Evolutionary conservation across 2,888 invertebrate genomes (phyloP).

Genomic region (Drosophila helvetica): DNA sequence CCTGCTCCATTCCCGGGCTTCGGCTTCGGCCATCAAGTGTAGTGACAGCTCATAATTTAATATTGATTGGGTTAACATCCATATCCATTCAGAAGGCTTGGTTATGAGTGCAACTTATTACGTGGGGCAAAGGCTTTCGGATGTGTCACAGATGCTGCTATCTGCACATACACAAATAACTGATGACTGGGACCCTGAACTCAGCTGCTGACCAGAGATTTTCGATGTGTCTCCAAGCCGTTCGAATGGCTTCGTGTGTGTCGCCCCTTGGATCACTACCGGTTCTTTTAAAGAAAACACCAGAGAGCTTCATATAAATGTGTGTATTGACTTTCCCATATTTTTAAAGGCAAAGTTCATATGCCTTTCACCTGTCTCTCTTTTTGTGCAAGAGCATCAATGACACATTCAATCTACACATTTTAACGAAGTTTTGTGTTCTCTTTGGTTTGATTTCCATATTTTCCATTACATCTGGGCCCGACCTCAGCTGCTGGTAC

Average conservation of each 20-base stretch:
- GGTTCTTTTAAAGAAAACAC: no score
- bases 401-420: constrained; percentile 26
- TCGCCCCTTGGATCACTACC: no score
- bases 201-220: constrained; percentile 22
- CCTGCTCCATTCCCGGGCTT: constrained; percentile 5
- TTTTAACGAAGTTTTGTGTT: constrained; percentile 2
- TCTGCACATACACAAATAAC: constrained; percentile 27
- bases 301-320: no score
- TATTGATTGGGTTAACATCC: constrained; percentile 55
- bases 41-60: constrained; percentile 53
- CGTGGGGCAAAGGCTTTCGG: constrained; percentile 23
- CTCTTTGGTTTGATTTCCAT: constrained; percentile 18
- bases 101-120: constrained; percentile 50
- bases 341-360: not conserved
- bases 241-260: no score
- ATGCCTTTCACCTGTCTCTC: not conserved
- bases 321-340: no score
- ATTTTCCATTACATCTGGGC: constrained; percentile 28
- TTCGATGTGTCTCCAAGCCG: not conserved
- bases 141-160: constrained; percentile 30
- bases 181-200: constrained; percentile 6
- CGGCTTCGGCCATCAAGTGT: constrained; percentile 17
- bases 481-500: constrained; percentile 14
- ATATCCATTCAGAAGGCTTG: constrained; percentile 14
- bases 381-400: constrained; percentile 8